Evolutionary conservation across 2,888 invertebrate species (phyloP).

Genomic region (Plebejus argus): DNA sequence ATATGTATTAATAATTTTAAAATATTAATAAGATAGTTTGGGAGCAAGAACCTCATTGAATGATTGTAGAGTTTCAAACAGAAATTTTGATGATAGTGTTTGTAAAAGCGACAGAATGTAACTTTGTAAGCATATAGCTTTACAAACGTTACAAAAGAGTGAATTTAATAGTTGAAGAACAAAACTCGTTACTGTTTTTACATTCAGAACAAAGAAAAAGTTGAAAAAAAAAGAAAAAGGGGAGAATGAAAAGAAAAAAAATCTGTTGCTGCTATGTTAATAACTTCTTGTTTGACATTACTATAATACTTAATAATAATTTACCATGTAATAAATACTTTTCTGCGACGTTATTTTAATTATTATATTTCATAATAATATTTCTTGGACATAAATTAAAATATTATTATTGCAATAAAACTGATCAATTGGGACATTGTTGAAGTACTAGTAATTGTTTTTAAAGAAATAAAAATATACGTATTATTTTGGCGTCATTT

Average conservation of each 20-base stretch:
- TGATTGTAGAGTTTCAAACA: neutral
- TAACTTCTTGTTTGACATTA: no score
- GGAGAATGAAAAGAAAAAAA: no score
- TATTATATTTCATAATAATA: neutral
- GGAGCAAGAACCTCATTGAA: neutral
- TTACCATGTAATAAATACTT: neutral
- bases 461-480: neutral
- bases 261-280: no score
- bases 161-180: no score
- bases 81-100: no score
- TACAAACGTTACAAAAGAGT: no score
- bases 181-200: no score
- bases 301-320: no score
- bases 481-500: neutral
- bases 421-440: neutral
- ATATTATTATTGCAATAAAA: neutral
- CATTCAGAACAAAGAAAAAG: no score
- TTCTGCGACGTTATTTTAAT: neutral
- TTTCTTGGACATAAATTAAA: neutral
- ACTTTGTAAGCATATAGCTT: no score
- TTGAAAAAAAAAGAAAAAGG: no score
- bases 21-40: neutral
- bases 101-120: no score
- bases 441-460: neutral
- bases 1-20: neutral